These are phyloP conservation scores for Cirrhinus molitorella DNA, from an alignment of 2,797 vertebrate genomes.

Conservation along the genomic window DNA sequence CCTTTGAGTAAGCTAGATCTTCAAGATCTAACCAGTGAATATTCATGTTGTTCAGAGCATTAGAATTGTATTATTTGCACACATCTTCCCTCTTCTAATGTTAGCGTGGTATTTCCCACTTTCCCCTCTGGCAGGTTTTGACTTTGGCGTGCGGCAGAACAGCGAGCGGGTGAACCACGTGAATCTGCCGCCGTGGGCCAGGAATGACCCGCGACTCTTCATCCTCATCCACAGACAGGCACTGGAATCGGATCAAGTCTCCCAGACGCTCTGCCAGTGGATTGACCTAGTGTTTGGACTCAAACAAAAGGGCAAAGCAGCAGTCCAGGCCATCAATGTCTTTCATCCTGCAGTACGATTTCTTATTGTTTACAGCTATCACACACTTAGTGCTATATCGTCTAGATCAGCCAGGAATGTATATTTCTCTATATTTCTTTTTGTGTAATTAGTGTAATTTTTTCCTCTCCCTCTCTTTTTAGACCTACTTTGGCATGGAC, in stretches of 20 bases:
- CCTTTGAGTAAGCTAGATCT: slow-evolving; percentile 10
- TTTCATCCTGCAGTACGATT: slow-evolving; percentile 95
- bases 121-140: slow-evolving; percentile 86
- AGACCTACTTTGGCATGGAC: slow-evolving; percentile 99
- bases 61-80: neutral
- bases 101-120: neutral
- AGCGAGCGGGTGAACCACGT: slow-evolving; percentile 96
- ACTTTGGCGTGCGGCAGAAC: slow-evolving; percentile 97
- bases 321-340: slow-evolving; percentile 97
- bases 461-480: slow-evolving; percentile 19
- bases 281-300: slow-evolving; percentile 98
- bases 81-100: neutral
- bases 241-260: slow-evolving; percentile 95
- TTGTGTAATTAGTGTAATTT: no score
- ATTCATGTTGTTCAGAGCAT: neutral
- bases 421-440: no score
- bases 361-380: neutral
- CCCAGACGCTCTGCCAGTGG: slow-evolving; percentile 97
- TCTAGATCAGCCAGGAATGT: no score
- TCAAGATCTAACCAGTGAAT: neutral
- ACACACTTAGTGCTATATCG: neutral
- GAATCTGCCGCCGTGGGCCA: slow-evolving; percentile 96
- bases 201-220: slow-evolving; percentile 95
- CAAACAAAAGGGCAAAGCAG: slow-evolving; percentile 97
- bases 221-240: slow-evolving; percentile 96